Conservation (phyloP, 1,140 invertebrate genomes). For the Papilio aristodemus region DNA sequence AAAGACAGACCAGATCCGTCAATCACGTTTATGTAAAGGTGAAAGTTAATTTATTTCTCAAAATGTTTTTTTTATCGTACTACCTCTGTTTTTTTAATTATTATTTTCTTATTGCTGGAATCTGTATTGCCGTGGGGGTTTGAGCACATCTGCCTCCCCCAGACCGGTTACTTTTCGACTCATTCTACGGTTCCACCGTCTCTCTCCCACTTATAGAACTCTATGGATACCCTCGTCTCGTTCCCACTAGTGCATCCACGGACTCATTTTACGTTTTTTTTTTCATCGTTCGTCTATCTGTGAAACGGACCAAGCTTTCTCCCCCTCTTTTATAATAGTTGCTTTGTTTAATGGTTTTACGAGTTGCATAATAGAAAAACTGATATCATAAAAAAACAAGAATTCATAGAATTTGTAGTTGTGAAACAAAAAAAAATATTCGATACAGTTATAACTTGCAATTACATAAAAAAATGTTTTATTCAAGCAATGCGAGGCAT, state of each 20-base stretch:
- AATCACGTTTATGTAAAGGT: neutral
- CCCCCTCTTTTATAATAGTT: constrained; percentile 45
- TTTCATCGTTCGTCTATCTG: constrained; percentile 66
- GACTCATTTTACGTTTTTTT: constrained; percentile 82
- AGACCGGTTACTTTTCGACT: constrained; percentile 78
- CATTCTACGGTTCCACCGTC: constrained; percentile 71
- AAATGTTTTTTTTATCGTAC: neutral
- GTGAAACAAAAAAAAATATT: no score
- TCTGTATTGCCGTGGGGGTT: constrained; percentile 71
- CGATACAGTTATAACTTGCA: neutral
- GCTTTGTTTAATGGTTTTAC: constrained; percentile 46
- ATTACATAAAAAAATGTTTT: neutral
- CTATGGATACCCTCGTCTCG: constrained; percentile 43
- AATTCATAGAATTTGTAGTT: neutral
- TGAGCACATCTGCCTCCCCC: constrained; percentile 72
- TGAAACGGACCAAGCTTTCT: constrained; percentile 49
- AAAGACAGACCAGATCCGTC: neutral
- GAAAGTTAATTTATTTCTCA: no score
- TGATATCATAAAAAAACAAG: neutral
- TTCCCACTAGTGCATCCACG: constrained; percentile 61
- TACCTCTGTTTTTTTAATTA: constrained; percentile 51
- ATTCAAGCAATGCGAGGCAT: neutral
- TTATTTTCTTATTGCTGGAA: constrained; percentile 74
- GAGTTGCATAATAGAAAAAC: neutral
- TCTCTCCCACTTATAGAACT: constrained; percentile 63